phyloP scores from a whole-genome alignment of 2,888 invertebrate genomes.

The Linnaemya vulpina region DNA sequence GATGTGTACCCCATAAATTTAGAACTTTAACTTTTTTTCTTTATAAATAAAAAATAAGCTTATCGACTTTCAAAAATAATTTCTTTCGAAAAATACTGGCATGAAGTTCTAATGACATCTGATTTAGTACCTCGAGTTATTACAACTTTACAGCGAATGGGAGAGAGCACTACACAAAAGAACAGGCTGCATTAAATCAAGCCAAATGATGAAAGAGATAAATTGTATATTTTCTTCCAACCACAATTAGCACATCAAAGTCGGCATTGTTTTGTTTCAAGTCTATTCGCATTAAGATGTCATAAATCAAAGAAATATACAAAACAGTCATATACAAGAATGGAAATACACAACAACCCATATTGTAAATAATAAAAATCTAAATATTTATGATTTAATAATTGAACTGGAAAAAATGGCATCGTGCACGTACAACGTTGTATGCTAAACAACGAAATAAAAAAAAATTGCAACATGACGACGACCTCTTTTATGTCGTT shows the following conservation, averaged over 20 bases:
- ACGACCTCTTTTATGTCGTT: conserved; percentile 52
- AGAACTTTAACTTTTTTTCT: no score
- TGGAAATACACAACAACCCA: conserved; percentile 10
- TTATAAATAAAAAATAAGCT: no score
- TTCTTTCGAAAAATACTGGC: no score
- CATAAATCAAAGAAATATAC: conserved; percentile 51
- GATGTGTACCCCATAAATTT: no score
- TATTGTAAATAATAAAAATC: conserved; percentile 41
- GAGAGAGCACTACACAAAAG: neutral
- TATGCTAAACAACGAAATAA: no score
- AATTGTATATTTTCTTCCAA: conserved; percentile 18
- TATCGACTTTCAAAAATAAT: no score
- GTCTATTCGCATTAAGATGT: conserved; percentile 50
- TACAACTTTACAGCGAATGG: no score
- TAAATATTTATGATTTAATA: conserved; percentile 66
- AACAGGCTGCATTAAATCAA: neutral
- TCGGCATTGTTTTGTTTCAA: conserved; percentile 41
- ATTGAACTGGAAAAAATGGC: conserved; percentile 54
- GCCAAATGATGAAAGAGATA: conserved; percentile 17
- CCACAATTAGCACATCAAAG: conserved; percentile 66
- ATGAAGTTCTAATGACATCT: no score
- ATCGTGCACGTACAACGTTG: conserved; percentile 47
- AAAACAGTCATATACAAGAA: conserved; percentile 13
- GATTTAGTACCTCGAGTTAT: no score
- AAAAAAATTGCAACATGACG: conserved; percentile 45